A percentile compares a stretch with the other conserved stretches of the same genome.
These are phyloP conservation scores for Actinia tenebrosa DNA, from an alignment of 64 coral and sea anemone species.

Conservation along the genomic window DNA sequence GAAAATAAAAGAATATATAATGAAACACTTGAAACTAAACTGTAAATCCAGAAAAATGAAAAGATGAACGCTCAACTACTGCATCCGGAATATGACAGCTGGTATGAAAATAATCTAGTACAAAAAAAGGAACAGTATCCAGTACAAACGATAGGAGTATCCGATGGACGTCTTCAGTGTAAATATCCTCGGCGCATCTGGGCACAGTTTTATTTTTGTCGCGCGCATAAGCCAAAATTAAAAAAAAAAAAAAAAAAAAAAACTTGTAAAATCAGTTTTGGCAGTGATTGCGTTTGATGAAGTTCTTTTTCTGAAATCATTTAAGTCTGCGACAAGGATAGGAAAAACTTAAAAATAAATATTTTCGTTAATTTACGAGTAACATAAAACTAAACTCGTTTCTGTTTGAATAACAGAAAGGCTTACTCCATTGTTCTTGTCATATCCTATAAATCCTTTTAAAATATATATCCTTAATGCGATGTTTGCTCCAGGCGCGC, in stretches of 20 bases:
- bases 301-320: no score
- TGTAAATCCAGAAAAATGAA: not conserved
- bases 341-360: no score
- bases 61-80: not conserved
- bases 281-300: no score
- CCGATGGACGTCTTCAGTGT: not conserved
- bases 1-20: not conserved
- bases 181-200: not conserved
- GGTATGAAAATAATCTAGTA: not conserved
- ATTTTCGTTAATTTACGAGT: not conserved
- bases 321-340: no score
- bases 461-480: not conserved
- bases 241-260: no score
- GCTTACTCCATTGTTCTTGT: not conserved
- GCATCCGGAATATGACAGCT: not conserved
- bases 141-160: not conserved
- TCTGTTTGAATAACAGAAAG: not conserved
- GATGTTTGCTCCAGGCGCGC: not conserved
- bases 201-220: not conserved
- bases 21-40: not conserved
- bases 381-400: not conserved
- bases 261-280: no score
- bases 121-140: not conserved
- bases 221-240: no score
- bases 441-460: not conserved